phyloP scores from a whole-genome alignment of 2,113 vertebrate species.

The Brachionichthys hirsutus region DNA sequence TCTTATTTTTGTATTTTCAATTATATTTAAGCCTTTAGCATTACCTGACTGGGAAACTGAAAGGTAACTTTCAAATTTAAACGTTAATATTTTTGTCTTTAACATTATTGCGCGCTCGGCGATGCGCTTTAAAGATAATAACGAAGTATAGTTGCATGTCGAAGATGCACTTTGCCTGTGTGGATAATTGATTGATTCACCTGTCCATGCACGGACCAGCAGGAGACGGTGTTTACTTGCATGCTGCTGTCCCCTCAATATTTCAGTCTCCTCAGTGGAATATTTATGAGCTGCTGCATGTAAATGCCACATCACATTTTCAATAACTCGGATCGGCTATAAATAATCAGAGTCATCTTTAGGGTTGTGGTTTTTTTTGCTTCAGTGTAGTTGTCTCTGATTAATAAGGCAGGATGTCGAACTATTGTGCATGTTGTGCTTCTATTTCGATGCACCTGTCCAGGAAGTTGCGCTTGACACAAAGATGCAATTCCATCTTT shows the following conservation, averaged over 20 bases:
- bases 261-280: conserved; percentile 18
- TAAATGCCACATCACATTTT: conserved; percentile 43
- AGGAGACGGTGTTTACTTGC: conserved; percentile 16
- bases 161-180: background rate
- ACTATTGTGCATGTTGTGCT: background rate
- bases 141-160: background rate
- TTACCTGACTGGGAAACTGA: too few species aligned
- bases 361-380: conserved; percentile 27
- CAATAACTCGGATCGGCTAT: conserved; percentile 11
- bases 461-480: background rate
- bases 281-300: conserved; percentile 36
- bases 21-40: too few species aligned
- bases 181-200: conserved; percentile 26
- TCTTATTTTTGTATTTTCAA: too few species aligned
- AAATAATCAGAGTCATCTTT: conserved; percentile 22
- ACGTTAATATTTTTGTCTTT: background rate
- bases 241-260: conserved; percentile 17
- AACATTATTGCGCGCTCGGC: background rate
- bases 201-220: background rate
- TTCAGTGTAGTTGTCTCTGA: conserved; percentile 7
- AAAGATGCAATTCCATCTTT: background rate
- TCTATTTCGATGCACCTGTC: conserved; percentile 1
- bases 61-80: too few species aligned
- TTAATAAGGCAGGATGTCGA: conserved; percentile 19
- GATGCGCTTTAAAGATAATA: background rate